These are phyloP conservation scores for Anaspis maculata DNA, from an alignment of 2,888 invertebrate genomes.

Conservation along the genomic window DNA sequence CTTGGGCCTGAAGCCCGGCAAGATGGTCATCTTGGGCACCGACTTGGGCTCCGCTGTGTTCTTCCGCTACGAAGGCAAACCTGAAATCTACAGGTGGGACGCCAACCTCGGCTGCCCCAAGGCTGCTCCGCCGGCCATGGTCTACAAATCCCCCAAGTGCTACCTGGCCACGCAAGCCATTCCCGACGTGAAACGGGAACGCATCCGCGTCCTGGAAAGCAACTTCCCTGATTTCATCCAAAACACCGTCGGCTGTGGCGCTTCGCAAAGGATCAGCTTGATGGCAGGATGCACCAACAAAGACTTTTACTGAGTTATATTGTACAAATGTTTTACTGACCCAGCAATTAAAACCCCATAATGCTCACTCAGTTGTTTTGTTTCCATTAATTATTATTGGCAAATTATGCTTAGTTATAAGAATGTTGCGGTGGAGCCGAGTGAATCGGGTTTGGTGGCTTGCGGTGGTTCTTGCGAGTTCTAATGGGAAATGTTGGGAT, in stretches of 20 bases:
- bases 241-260: conserved; percentile 54
- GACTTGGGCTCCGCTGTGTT: conserved; percentile 51
- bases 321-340: no score
- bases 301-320: no score
- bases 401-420: no score
- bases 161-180: conserved; percentile 52
- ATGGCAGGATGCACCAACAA: conserved; percentile 23
- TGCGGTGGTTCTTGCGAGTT: no score
- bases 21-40: conserved; percentile 53
- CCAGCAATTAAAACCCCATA: no score
- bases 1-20: conserved; percentile 50
- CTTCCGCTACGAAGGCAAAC: conserved; percentile 52
- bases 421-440: no score
- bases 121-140: conserved; percentile 43
- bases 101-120: conserved; percentile 19
- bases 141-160: conserved; percentile 47
- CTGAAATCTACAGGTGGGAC: conserved; percentile 54
- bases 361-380: no score
- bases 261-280: conserved; percentile 45
- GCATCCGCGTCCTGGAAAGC: conserved; percentile 53
- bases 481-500: conserved; percentile 24
- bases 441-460: no score
- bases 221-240: conserved; percentile 58
- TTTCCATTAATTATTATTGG: no score
- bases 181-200: conserved; percentile 48